Evolutionary conservation across 2,113 vertebrate species (phyloP).

Genomic region (Odocoileus hemionus): DNA sequence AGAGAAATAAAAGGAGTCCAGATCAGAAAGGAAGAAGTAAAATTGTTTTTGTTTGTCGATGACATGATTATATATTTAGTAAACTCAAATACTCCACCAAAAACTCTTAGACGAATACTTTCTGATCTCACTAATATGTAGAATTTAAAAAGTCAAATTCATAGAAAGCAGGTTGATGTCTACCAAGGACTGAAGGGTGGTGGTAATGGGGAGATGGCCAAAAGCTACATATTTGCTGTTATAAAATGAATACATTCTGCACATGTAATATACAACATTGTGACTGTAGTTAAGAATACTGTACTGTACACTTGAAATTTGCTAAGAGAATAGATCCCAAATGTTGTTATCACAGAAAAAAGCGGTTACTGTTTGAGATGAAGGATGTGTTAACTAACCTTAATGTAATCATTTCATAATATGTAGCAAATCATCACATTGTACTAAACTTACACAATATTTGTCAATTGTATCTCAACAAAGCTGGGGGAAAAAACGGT

Average conservation of each 20-base stretch:
- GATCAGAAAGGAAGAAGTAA: background rate
- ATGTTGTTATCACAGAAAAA: background rate
- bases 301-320: background rate
- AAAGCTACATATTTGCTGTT: background rate
- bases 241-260: background rate
- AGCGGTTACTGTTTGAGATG: fast-evolving
- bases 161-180: background rate
- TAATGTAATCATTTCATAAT: background rate
- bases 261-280: background rate
- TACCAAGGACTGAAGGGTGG: background rate
- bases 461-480: background rate
- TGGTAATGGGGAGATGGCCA: background rate
- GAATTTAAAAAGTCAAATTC: background rate
- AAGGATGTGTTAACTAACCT: background rate
- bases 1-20: background rate
- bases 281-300: background rate
- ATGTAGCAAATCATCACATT: background rate
- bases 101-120: background rate
- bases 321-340: background rate
- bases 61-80: background rate
- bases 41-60: background rate
- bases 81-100: background rate
- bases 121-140: background rate
- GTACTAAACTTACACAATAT: background rate
- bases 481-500: fast-evolving